phyloP scores from a whole-genome alignment of 1,140 invertebrate genomes.

The Onthophagus taurus region DNA sequence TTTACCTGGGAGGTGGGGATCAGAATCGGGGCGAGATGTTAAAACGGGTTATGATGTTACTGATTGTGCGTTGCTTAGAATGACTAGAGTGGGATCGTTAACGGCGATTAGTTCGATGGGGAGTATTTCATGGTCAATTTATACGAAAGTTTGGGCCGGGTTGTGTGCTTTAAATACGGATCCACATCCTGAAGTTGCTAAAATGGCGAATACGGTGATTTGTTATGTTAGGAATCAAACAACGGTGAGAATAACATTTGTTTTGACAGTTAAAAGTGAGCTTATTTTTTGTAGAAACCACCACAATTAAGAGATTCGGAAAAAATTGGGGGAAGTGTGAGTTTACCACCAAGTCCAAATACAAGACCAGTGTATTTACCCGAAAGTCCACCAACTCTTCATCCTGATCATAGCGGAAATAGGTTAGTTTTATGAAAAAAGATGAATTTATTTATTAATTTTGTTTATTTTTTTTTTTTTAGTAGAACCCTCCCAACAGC shows the following conservation, averaged over 20 bases:
- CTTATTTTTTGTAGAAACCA: slow-evolving; percentile 1
- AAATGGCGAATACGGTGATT: slow-evolving; percentile 66
- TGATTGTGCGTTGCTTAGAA: too few relatives aligned
- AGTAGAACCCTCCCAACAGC: slow-evolving; percentile 15
- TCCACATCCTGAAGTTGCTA: slow-evolving; percentile 71
- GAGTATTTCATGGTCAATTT: slow-evolving; percentile 52
- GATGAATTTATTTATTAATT: neutral
- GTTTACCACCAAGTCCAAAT: slow-evolving; percentile 37
- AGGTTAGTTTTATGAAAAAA: neutral
- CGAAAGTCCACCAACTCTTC: slow-evolving; percentile 43
- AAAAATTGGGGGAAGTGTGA: slow-evolving; percentile 26
- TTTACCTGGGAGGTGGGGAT: slow-evolving; percentile 17
- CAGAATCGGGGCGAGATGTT: slow-evolving; percentile 21
- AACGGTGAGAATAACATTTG: slow-evolving; percentile 37
- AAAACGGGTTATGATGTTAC: too few relatives aligned
- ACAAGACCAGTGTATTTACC: slow-evolving; percentile 21
- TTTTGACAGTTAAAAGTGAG: neutral
- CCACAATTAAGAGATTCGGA: neutral
- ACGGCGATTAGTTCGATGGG: slow-evolving; percentile 18
- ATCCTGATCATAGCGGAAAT: slow-evolving; percentile 40
- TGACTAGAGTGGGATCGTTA: slow-evolving; percentile 29
- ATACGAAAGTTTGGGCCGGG: slow-evolving; percentile 77
- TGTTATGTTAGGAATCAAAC: slow-evolving; percentile 64
- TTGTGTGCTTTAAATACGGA: slow-evolving; percentile 67
- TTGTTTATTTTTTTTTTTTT: slow-evolving; percentile 1